These are phyloP conservation scores for Polydrusus pterygomalis DNA, from an alignment of 2,888 invertebrate species.

Conservation along the genomic window DNA sequence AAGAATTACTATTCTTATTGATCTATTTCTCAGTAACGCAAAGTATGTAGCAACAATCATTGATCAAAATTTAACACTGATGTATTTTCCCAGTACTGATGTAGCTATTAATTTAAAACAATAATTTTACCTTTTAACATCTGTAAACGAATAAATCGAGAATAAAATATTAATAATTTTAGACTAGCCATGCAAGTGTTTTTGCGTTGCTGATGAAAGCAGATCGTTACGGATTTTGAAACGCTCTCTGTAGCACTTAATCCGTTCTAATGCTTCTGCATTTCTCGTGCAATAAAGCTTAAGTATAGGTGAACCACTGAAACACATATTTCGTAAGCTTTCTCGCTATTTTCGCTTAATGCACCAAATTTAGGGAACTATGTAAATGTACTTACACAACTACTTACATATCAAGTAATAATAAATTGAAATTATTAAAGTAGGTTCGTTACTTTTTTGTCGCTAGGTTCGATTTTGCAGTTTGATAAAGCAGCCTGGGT, in stretches of 20 bases:
- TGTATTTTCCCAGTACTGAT: too few relatives aligned
- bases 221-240: not conserved
- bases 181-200: not conserved
- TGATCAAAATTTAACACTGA: too few relatives aligned
- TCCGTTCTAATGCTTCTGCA: conserved; percentile 11
- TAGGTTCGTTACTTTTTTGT: not conserved
- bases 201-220: not conserved
- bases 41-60: too few relatives aligned
- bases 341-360: conserved; percentile 6
- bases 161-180: too few relatives aligned
- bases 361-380: conserved; percentile 2
- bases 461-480: not conserved
- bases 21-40: too few relatives aligned
- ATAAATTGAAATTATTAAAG: not conserved
- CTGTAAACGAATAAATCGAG: too few relatives aligned
- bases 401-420: not conserved
- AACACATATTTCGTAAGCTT: conserved; percentile 13
- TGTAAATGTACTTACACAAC: not conserved
- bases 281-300: conserved; percentile 13
- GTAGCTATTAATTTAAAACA: too few relatives aligned
- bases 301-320: conserved; percentile 15
- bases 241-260: not conserved
- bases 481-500: too few relatives aligned
- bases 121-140: too few relatives aligned
- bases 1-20: too few relatives aligned